Evolutionary conservation across 2,888 invertebrate genomes (phyloP).

Genomic region (Shargacucullia verbasci): DNA sequence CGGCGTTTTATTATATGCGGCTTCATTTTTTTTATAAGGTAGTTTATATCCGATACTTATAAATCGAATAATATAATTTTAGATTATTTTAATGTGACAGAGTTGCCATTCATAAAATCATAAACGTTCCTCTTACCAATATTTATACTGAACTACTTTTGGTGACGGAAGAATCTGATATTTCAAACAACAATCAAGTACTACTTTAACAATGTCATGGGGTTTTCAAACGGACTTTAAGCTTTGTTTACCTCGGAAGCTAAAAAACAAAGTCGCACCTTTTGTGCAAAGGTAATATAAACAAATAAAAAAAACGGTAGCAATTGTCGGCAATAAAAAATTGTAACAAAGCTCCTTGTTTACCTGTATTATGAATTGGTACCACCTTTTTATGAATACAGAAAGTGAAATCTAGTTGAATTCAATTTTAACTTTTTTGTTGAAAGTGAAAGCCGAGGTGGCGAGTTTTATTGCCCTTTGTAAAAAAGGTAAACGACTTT

Average conservation of each 20-base stretch:
- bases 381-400: slow-evolving; percentile 67
- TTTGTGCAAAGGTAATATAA: slow-evolving; percentile 44
- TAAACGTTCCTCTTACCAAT: too few relatives aligned
- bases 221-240: slow-evolving; percentile 1
- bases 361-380: slow-evolving; percentile 69
- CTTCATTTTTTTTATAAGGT: too few relatives aligned
- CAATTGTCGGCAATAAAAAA: slow-evolving; percentile 57
- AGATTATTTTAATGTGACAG: too few relatives aligned
- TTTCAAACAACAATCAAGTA: background rate
- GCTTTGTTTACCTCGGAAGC: slow-evolving; percentile 47
- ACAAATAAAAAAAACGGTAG: slow-evolving; percentile 59
- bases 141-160: too few relatives aligned
- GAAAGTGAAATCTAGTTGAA: slow-evolving; percentile 74
- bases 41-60: too few relatives aligned
- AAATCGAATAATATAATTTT: too few relatives aligned
- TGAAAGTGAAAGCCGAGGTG: slow-evolving; percentile 77
- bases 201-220: slow-evolving; percentile 1
- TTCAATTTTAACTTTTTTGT: slow-evolving; percentile 71
- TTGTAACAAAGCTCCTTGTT: slow-evolving; percentile 58
- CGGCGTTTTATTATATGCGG: too few relatives aligned
- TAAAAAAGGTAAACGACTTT: slow-evolving; percentile 46
- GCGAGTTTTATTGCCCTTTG: slow-evolving; percentile 54
- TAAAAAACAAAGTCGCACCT: slow-evolving; percentile 36
- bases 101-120: too few relatives aligned
- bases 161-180: too few relatives aligned